Percentiles rank a stretch among this genome's conserved stretches.
Conservation (phyloP, 1,140 invertebrate species). For the Listronotus oregonensis region DNA sequence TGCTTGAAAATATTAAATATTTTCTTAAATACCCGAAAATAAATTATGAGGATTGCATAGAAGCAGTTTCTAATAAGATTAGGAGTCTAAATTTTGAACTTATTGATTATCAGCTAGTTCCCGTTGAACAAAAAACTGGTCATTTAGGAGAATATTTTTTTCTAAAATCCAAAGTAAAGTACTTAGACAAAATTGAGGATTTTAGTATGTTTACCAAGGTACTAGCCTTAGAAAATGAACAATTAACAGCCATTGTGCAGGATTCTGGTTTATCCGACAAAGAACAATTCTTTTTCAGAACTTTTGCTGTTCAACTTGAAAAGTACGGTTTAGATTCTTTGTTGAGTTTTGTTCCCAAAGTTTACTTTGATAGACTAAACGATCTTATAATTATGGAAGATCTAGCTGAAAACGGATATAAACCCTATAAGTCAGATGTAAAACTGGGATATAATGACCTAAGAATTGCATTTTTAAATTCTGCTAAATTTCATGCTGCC, state of each 20-base stretch:
- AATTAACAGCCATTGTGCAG: background rate
- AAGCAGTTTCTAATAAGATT: background rate
- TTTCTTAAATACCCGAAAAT: slow-evolving; percentile 2
- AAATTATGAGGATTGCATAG: slow-evolving; percentile 1
- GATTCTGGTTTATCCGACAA: background rate
- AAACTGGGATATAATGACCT: too few relatives aligned
- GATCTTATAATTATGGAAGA: slow-evolving; percentile 4
- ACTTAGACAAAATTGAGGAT: background rate
- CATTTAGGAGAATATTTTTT: slow-evolving; percentile 5
- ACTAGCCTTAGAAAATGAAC: background rate
- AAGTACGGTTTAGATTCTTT: background rate
- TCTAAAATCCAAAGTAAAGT: background rate
- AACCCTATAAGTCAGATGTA: background rate
- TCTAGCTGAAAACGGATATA: background rate
- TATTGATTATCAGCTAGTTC: background rate
- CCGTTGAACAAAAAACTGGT: background rate
- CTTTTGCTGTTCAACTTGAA: background rate
- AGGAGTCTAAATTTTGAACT: background rate
- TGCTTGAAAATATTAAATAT: background rate
- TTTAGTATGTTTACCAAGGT: slow-evolving; percentile 5
- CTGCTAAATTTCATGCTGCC: background rate
- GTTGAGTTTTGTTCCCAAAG: background rate
- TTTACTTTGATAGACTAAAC: background rate
- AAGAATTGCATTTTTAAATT: too few relatives aligned
- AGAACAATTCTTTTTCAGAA: slow-evolving; percentile 1